Conservation (phyloP, 2,888 invertebrate species). For the Hirtodrosophila duncani region DNA sequence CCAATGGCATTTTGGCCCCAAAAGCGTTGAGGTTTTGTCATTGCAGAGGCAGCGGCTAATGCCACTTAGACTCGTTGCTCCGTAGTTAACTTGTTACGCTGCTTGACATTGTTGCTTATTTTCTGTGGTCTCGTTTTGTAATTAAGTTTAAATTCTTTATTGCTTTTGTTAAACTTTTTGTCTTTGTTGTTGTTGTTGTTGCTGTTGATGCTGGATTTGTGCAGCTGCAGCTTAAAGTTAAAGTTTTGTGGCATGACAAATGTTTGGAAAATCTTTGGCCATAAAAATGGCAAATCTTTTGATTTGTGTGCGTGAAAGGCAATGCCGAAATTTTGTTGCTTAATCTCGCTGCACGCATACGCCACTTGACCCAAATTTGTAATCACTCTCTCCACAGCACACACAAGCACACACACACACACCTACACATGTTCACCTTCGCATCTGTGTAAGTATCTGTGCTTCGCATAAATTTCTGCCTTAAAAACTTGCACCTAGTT, state of each 20-base stretch:
- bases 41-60: constrained; percentile 25
- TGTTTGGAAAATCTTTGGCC: constrained; percentile 17
- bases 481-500: constrained; percentile 51
- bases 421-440: constrained; percentile 3
- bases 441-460: constrained; percentile 9
- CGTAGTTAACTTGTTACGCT: constrained; percentile 37
- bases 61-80: constrained; percentile 10
- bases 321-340: constrained; percentile 67
- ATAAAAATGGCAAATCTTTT: constrained; percentile 62
- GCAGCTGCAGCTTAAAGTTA: background rate
- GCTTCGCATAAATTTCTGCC: constrained; percentile 66
- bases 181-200: constrained; percentile 6
- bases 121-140: constrained; percentile 23
- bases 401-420: constrained; percentile 54
- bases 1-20: no score
- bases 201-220: constrained; percentile 5
- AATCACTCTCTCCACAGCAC: constrained; percentile 70
- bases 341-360: constrained; percentile 66
- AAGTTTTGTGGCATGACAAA: constrained; percentile 34
- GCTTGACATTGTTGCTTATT: constrained; percentile 37
- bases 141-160: constrained; percentile 38
- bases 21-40: constrained; percentile 5
- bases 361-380: constrained; percentile 74
- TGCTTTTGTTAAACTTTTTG: constrained; percentile 7
- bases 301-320: constrained; percentile 57